Conservation (phyloP, 2,113 vertebrate genomes). For the Microtus ochrogaster region DNA sequence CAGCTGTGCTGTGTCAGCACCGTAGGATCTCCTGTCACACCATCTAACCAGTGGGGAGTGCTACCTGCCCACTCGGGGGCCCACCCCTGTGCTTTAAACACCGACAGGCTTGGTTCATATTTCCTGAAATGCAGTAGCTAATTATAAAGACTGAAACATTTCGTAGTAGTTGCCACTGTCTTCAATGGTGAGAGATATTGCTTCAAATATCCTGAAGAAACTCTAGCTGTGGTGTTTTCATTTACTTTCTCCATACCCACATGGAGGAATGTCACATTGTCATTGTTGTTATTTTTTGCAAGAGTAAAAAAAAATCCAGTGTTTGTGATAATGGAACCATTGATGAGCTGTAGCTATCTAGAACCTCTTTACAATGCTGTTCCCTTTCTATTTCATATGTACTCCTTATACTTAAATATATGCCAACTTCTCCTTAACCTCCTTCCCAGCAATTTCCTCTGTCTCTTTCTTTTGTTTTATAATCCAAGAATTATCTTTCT, state of each 20-base stretch:
- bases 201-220: constrained; percentile 76
- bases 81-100: not conserved
- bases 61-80: not conserved
- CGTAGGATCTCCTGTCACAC: not conserved
- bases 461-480: not conserved
- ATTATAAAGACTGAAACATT: constrained; percentile 61
- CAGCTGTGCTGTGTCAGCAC: constrained; percentile 41
- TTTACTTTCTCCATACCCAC: constrained; percentile 78
- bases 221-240: constrained; percentile 75
- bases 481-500: constrained; percentile 12
- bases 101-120: not conserved
- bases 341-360: constrained; percentile 86
- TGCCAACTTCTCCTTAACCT: constrained; percentile 46
- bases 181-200: constrained; percentile 70
- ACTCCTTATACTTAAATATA: constrained; percentile 30
- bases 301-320: constrained; percentile 75
- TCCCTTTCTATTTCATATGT: constrained; percentile 82
- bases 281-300: not conserved
- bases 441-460: not conserved
- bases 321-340: constrained; percentile 83
- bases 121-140: constrained; percentile 25
- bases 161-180: not conserved
- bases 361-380: constrained; percentile 82
- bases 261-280: constrained; percentile 65
- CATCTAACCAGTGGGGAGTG: not conserved